Evolutionary conservation across 2,113 vertebrate species (phyloP), one percentile per base, ranked within the genome.

Genomic region (Zeus faber): DNA sequence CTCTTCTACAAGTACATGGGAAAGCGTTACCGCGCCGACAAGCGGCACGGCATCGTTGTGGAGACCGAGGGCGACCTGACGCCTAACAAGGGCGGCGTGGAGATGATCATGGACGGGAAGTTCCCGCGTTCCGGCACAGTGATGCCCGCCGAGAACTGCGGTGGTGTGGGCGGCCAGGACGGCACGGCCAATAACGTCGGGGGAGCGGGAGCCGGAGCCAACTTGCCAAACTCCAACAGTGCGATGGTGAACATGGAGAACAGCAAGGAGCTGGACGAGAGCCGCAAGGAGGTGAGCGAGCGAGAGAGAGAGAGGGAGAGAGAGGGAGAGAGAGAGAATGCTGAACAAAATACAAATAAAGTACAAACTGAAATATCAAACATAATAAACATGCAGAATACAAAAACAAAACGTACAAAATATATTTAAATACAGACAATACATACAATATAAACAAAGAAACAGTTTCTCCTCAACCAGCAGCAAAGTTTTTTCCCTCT

Each of bases 1-100:
- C 89, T 99, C 49, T 99, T 99, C 88, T 98, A 98, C 81, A 99
- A 98, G 47, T 96, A 96, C 58, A 95, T 98, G 70, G 94, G 96
- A 85, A 98, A 98, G 76, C 87, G 94, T 0, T 98, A 99, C 84
- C 92, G 93, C 1, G 93, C 95, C 0, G 94, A 98, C 85, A 95
- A 94, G 13, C 92, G 92, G 16, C 92, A 91, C 8, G 95, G 96
- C 65, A 93, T 98, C 66, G 95, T 98, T 43, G 93, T 98, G 16
- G 96, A 95, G 59, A 89, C 94, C 0, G 95, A 98, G 62, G 96
- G 92, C 0, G 94, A 96, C 62, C 65, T 92, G 0, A 83, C 84
- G 0, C 93, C 94, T 27, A 94, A 89, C 67, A 85, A 85, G 54
- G 72, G 80, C 23, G 91, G 87, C 55, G 86, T 92, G 53, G 94